These are phyloP conservation scores for Varecia variegata DNA, from an alignment of 2,797 vertebrate genomes.

Conservation along the genomic window DNA sequence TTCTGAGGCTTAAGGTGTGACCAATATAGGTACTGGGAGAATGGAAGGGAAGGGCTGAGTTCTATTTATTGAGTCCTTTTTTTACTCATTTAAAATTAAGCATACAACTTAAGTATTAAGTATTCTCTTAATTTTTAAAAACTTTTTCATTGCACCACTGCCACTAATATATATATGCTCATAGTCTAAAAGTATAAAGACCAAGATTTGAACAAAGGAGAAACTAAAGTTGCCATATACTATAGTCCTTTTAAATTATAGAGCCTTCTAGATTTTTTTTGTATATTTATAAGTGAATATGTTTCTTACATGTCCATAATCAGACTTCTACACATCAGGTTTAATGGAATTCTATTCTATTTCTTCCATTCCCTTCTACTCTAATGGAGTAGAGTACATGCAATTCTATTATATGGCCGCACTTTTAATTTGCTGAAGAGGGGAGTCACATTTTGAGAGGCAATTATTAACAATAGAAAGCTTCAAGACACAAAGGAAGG, in stretches of 20 bases:
- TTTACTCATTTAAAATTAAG: neutral
- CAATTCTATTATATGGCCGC: neutral
- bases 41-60: neutral
- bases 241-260: neutral
- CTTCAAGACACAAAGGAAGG: neutral
- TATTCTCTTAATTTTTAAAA: neutral
- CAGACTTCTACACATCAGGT: neutral
- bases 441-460: neutral
- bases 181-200: neutral
- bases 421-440: neutral
- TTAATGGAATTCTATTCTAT: constrained; percentile 1
- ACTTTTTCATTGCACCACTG: neutral
- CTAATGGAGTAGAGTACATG: neutral
- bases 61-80: neutral
- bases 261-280: neutral
- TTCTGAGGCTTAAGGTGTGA: constrained; percentile 1
- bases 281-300: neutral
- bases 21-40: neutral
- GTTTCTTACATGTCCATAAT: neutral
- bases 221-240: neutral
- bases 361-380: neutral
- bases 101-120: neutral
- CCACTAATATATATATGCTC: neutral
- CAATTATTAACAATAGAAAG: neutral
- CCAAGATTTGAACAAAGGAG: neutral